Evolutionary conservation across 2,797 vertebrate species (phyloP).

Genomic region (Coregonus sp.): DNA sequence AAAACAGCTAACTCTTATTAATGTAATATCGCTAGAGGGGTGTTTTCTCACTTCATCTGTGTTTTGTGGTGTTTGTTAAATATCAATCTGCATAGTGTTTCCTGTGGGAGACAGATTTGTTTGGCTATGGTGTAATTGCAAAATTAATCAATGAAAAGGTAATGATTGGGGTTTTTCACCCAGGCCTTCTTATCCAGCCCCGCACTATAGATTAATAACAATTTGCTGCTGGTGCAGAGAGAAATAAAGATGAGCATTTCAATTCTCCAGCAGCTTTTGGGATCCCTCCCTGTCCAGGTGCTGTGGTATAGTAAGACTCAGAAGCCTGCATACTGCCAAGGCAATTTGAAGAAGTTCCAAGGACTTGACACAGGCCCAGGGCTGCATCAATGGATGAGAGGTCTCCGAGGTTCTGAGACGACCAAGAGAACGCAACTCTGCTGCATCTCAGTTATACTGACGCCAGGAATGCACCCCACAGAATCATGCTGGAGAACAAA

Average conservation of each 20-base stretch:
- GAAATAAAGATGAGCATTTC: slow-evolving; percentile 40
- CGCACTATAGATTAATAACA: neutral
- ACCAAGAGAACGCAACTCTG: slow-evolving; percentile 22
- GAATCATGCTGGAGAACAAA: slow-evolving; percentile 39
- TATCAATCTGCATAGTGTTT: slow-evolving; percentile 4
- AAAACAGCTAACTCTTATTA: slow-evolving; percentile 18
- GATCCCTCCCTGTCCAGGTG: slow-evolving; percentile 12
- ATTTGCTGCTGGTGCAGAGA: neutral
- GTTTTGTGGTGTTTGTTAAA: slow-evolving; percentile 10
- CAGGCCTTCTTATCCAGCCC: slow-evolving; percentile 10
- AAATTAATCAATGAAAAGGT: slow-evolving; percentile 23
- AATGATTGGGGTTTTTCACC: slow-evolving; percentile 23
- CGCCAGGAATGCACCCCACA: slow-evolving; percentile 41
- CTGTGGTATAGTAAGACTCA: neutral
- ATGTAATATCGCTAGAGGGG: slow-evolving; percentile 15
- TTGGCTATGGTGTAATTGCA: slow-evolving; percentile 19
- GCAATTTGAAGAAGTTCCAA: slow-evolving; percentile 58
- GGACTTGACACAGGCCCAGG: slow-evolving; percentile 45
- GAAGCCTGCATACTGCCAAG: slow-evolving; percentile 40
- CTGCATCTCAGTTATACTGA: slow-evolving; percentile 35
- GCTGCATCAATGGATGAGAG: slow-evolving; percentile 39
- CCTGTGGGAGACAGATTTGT: slow-evolving; percentile 10
- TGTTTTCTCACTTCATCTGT: neutral
- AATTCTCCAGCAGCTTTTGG: slow-evolving; percentile 7
- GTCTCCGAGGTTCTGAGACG: slow-evolving; percentile 30